A percentile compares a stretch with the other conserved stretches of the same genome.
phyloP scores from a whole-genome alignment of 2,113 vertebrate species.

The Tupaia tana region DNA sequence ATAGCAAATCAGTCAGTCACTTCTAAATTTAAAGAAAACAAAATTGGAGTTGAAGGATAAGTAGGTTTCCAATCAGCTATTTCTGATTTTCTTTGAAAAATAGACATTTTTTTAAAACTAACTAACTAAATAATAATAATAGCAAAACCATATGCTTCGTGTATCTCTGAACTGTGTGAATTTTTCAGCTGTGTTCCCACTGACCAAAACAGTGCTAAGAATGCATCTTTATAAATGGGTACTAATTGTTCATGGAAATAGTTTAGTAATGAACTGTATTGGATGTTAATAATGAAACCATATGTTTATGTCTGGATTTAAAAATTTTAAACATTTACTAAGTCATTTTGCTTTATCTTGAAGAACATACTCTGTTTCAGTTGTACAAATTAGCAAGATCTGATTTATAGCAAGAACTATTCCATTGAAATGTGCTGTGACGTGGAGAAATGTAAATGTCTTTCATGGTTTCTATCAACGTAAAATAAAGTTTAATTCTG shows the following conservation, averaged over 20 bases:
- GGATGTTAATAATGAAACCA: conserved; percentile 80
- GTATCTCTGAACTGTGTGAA: conserved; percentile 74
- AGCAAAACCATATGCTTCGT: conserved; percentile 65
- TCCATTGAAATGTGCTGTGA: conserved; percentile 71
- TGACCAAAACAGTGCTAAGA: conserved; percentile 68
- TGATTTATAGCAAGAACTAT: conserved; percentile 76
- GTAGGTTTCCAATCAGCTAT: too few relatives aligned
- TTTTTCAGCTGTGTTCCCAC: conserved; percentile 81
- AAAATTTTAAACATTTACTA: conserved; percentile 78
- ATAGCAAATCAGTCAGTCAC: too few relatives aligned
- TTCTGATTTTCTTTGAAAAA: too few relatives aligned
- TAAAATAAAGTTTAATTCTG: conserved; percentile 85
- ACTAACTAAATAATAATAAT: background rate
- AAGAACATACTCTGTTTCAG: conserved; percentile 69
- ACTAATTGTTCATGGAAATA: conserved; percentile 69
- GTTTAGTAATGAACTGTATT: conserved; percentile 67
- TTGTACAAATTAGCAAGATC: conserved; percentile 69
- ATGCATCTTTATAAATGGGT: conserved; percentile 75
- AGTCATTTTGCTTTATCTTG: conserved; percentile 72
- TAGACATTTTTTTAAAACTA: too few relatives aligned
- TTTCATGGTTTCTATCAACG: conserved; percentile 78
- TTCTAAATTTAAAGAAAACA: too few relatives aligned
- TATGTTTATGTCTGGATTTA: conserved; percentile 76
- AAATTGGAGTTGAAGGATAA: too few relatives aligned
- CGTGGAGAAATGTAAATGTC: conserved; percentile 71